These are phyloP conservation scores for Brachyptera putata DNA, from an alignment of 2,888 invertebrate genomes.

Conservation along the genomic window DNA sequence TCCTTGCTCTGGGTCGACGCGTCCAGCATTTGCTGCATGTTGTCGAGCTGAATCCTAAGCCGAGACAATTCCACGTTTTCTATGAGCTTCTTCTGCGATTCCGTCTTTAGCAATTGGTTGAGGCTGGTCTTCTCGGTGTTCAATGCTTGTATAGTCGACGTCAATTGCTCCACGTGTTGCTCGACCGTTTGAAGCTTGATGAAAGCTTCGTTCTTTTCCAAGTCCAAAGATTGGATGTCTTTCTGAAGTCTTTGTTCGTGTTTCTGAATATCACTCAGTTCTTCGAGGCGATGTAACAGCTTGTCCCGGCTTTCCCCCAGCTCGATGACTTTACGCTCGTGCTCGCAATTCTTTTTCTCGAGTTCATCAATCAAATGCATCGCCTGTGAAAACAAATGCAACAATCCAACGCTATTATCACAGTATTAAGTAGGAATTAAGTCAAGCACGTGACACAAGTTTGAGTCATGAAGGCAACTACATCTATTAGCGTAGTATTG, in stretches of 20 bases:
- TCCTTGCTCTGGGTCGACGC: slow-evolving; percentile 29
- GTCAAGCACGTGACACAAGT: too few relatives aligned
- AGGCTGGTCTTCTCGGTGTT: neutral
- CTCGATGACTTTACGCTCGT: neutral
- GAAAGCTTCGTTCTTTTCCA: slow-evolving; percentile 19
- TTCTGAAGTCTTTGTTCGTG: slow-evolving; percentile 25
- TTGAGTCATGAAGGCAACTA: too few relatives aligned
- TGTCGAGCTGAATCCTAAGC: slow-evolving; percentile 22
- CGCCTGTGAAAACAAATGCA: neutral
- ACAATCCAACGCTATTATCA: neutral
- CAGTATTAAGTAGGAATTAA: too few relatives aligned
- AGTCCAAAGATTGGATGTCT: slow-evolving; percentile 28
- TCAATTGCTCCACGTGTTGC: slow-evolving; percentile 27
- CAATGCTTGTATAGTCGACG: slow-evolving; percentile 23
- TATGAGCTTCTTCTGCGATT: neutral
- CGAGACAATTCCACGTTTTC: slow-evolving; percentile 14
- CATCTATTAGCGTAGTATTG: too few relatives aligned
- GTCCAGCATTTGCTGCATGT: slow-evolving; percentile 27
- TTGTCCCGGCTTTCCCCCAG: neutral
- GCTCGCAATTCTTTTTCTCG: neutral
- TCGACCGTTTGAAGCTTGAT: slow-evolving; percentile 25
- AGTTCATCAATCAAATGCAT: neutral
- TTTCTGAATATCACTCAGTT: slow-evolving; percentile 19
- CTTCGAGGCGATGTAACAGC: slow-evolving; percentile 22
- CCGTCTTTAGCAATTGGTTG: neutral